Conservation (phyloP, 92 coral and sea anemone genomes). For the Porites lobata region DNA sequence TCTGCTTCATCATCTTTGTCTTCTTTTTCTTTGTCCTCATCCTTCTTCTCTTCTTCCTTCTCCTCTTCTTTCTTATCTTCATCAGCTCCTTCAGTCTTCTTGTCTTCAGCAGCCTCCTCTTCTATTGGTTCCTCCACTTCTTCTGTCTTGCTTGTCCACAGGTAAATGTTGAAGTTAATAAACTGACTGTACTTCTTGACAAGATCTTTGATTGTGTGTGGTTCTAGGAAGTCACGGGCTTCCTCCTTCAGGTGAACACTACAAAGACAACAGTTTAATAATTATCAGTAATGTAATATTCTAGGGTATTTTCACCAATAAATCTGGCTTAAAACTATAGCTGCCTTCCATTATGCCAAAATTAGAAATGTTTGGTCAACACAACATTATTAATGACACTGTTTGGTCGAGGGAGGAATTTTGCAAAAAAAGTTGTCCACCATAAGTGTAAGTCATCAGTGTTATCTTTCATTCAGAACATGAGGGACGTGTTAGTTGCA, state of each 20-base stretch:
- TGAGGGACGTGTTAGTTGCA: too few relatives aligned
- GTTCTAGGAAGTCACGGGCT: conserved; percentile 97
- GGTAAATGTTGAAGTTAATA: conserved; percentile 99
- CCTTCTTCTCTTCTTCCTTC: conserved; percentile 69
- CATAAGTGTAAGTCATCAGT: too few relatives aligned
- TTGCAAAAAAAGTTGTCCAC: too few relatives aligned
- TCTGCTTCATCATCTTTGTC: conserved; percentile 85
- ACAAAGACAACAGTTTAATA: neutral
- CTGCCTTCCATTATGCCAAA: too few relatives aligned
- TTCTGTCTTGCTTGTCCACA: conserved; percentile 98
- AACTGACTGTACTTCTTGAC: conserved; percentile 99
- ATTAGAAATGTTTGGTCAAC: too few relatives aligned
- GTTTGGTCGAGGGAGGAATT: too few relatives aligned
- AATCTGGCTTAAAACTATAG: too few relatives aligned
- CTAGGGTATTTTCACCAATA: too few relatives aligned
- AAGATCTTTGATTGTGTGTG: conserved; percentile 92
- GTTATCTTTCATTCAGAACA: too few relatives aligned
- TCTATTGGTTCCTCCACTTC: conserved; percentile 96
- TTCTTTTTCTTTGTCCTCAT: conserved; percentile 74
- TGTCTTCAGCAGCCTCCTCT: conserved; percentile 88
- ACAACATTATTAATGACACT: too few relatives aligned
- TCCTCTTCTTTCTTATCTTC: conserved; percentile 83
- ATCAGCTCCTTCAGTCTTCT: conserved; percentile 63
- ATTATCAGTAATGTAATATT: too few relatives aligned
- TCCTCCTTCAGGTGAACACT: conserved; percentile 98